Percentiles rank a stretch among this genome's conserved stretches.
phyloP scores from a whole-genome alignment of 2,888 invertebrate species.

The Aleiodes testaceus region DNA sequence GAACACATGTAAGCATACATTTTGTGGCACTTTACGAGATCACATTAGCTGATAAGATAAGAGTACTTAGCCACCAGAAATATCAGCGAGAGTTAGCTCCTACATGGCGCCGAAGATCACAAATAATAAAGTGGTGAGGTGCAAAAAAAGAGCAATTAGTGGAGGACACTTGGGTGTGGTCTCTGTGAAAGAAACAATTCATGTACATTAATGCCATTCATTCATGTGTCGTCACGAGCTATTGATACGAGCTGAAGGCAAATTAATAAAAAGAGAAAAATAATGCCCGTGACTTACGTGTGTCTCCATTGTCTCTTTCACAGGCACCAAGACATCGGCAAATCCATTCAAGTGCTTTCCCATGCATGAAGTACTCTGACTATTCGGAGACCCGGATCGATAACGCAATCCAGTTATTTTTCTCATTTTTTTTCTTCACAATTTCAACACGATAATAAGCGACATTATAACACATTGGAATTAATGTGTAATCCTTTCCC shows the following conservation, averaged over 20 bases:
- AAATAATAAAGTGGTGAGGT: background rate
- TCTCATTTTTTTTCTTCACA: no score
- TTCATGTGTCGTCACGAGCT: constrained; percentile 26
- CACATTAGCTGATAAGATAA: constrained; percentile 12
- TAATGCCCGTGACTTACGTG: background rate
- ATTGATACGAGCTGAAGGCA: constrained; percentile 13
- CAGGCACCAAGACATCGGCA: background rate
- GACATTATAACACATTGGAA: background rate
- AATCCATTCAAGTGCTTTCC: constrained; percentile 6
- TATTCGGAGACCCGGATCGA: background rate
- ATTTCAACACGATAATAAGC: constrained; percentile 2
- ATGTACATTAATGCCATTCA: constrained; percentile 15
- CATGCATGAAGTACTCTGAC: background rate
- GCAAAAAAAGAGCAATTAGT: constrained; percentile 6
- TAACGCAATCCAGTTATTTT: constrained; percentile 21
- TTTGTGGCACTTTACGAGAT: constrained; percentile 15
- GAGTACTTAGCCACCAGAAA: background rate
- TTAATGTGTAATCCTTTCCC: constrained; percentile 7
- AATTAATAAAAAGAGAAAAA: background rate
- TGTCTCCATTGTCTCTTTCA: constrained; percentile 12
- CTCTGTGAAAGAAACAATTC: constrained; percentile 2
- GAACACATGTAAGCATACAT: constrained; percentile 24
- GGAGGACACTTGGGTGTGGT: constrained; percentile 14
- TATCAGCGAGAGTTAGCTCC: constrained; percentile 6
- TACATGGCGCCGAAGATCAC: background rate